A percentile compares a stretch with the other conserved stretches of the same genome.
phyloP scores from a whole-genome alignment of 2,113 vertebrate genomes.

The Typhlomys cinereus region DNA sequence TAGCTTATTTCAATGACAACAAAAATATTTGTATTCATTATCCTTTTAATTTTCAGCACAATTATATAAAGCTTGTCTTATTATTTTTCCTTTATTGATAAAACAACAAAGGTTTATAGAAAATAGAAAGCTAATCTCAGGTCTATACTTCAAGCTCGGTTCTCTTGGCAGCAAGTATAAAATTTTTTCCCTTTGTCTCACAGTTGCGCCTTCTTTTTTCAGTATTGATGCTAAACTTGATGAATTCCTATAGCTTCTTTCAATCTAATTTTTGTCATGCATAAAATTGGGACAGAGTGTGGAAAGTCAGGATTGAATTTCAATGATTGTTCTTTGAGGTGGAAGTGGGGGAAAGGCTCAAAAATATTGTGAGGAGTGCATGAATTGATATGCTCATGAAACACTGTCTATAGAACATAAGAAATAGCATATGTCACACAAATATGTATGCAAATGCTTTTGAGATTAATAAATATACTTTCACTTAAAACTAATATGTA shows the following conservation, averaged over 20 bases:
- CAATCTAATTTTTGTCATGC: background rate
- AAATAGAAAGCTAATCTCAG: background rate
- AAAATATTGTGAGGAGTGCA: background rate
- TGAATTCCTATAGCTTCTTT: background rate
- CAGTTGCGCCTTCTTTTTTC: background rate
- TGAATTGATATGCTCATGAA: background rate
- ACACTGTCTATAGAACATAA: background rate
- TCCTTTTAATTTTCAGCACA: background rate
- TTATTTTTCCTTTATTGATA: background rate
- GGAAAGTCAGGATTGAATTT: background rate
- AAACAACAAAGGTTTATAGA: background rate
- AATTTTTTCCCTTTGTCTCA: background rate
- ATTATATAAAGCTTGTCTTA: background rate
- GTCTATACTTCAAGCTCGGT: background rate
- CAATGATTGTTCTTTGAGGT: background rate
- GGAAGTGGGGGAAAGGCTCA: background rate
- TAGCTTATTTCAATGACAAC: conserved; percentile 5
- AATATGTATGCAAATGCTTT: background rate
- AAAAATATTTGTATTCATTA: background rate
- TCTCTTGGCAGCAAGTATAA: background rate
- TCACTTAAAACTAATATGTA: conserved; percentile 6
- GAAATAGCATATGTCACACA: conserved; percentile 2
- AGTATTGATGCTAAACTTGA: background rate
- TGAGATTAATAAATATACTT: conserved; percentile 18
- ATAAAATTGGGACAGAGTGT: background rate